Base-by-base conservation (phyloP, 2,888 invertebrate species). In the Megaustenia siamemsis region DNA sequence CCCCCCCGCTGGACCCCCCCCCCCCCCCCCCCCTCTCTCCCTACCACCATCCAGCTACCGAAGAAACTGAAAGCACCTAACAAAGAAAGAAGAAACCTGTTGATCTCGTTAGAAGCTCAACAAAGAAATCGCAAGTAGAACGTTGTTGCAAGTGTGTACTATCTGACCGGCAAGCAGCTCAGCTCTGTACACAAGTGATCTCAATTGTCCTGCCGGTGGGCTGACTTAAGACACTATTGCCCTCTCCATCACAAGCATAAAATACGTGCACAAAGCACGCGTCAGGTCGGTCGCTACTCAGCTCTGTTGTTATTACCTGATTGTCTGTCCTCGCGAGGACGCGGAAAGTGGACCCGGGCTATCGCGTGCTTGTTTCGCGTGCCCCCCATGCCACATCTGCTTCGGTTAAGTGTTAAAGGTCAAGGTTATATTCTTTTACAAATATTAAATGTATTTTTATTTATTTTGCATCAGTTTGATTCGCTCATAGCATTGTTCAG, bases 241-340 rank as follows among this genome's bases (percentile, higher is more conserved):
- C 18, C 53, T 18, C 21, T 12, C 53, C 5, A 3, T 49, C 56
- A 56, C 56, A 1, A n/a, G n/a, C 6, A 6, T 60, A 28, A 10
- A 6, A n/a, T n/a, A 18, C 60, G 24, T 10, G 18, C 6, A 18
- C 18, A 53, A 53, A 60, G 60, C n/a, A 60, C 60, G n/a, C n/a
- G n/a, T 60, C 60, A n/a, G n/a, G 60, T n/a, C 24, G n/a, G 60
- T 60, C 18, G n/a, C 28, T 28, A n/a, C n/a, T n/a, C n/a, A n/a
- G n/a, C n/a, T 60, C 60, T n/a, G 24, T 45, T 6, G 45, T 4
- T 24, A 5, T 24, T 60, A n/a, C 24, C 3, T 60, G 60, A 60
- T 28, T 60, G 60, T n/a, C 24, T 60, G 60, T 60, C 60, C 60
- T 60, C 60, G 60, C 60, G 24, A 60, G 60, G 60, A 60, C 56